Percentiles rank a stretch among this genome's conserved stretches.
These are phyloP conservation scores for Chelonia mydas DNA, from an alignment of 2,797 vertebrate genomes.

Conservation along the genomic window DNA sequence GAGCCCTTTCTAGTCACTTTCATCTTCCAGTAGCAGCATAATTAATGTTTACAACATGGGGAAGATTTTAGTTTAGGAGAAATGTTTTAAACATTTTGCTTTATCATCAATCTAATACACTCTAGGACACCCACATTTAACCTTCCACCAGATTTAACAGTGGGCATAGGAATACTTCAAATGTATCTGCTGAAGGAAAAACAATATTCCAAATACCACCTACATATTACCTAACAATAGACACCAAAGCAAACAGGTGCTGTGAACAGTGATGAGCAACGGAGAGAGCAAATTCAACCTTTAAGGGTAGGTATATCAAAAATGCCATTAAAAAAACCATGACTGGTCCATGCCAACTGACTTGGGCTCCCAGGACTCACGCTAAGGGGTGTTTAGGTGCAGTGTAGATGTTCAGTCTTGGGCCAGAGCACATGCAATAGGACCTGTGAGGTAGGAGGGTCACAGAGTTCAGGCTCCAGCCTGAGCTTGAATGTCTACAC, in stretches of 20 bases:
- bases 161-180: not conserved
- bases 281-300: not conserved
- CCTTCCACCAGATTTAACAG: not conserved
- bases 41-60: not conserved
- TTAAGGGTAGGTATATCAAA: not conserved
- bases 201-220: not conserved
- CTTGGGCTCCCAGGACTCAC: not conserved
- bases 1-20: not conserved
- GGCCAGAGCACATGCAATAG: not conserved
- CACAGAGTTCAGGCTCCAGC: not conserved
- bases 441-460: not conserved
- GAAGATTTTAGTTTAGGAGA: not conserved
- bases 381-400: not conserved
- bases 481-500: not conserved
- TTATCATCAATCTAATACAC: rapidly evolving
- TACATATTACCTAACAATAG: not conserved
- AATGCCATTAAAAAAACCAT: not conserved
- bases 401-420: not conserved
- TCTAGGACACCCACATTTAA: rapidly evolving
- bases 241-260: not conserved
- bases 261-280: not conserved
- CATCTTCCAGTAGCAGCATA: not conserved
- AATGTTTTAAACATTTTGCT: not conserved
- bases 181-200: rapidly evolving
- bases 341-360: not conserved